These are phyloP conservation scores for Lasiurus cinereus DNA, from an alignment of 2,113 vertebrate genomes.

Conservation along the genomic window DNA sequence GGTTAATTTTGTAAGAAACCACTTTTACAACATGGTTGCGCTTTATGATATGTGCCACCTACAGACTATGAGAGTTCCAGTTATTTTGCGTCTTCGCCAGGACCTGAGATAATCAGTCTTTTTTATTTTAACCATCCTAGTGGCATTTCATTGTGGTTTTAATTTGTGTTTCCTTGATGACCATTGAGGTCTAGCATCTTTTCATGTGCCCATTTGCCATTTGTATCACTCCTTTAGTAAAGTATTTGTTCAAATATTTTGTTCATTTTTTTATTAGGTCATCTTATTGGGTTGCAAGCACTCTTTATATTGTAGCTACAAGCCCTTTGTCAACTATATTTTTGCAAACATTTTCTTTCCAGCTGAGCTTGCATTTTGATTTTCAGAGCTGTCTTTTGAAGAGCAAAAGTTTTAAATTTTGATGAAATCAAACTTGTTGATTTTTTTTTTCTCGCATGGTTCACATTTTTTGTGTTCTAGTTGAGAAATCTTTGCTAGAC, in stretches of 20 bases:
- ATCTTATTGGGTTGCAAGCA: background rate
- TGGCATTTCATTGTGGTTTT: background rate
- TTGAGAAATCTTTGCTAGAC: background rate
- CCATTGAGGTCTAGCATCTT: background rate
- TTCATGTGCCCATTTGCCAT: background rate
- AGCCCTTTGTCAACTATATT: background rate
- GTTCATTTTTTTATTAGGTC: background rate
- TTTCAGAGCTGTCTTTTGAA: background rate
- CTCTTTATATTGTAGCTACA: background rate
- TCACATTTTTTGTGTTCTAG: background rate
- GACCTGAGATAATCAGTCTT: background rate
- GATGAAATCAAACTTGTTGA: background rate
- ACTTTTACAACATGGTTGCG: background rate
- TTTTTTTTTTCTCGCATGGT: background rate
- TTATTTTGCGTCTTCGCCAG: background rate
- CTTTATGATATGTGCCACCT: no score
- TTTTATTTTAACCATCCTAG: background rate
- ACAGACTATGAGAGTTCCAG: background rate
- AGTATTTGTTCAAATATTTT: background rate
- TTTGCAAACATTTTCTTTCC: constrained; percentile 7
- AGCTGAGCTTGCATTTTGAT: background rate
- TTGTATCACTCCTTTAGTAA: background rate
- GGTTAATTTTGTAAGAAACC: background rate
- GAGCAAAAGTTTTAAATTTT: background rate
- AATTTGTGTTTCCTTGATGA: background rate